Evolutionary conservation across 2,888 invertebrate genomes (phyloP).

Genomic region (Tanaodytes sp.): DNA sequence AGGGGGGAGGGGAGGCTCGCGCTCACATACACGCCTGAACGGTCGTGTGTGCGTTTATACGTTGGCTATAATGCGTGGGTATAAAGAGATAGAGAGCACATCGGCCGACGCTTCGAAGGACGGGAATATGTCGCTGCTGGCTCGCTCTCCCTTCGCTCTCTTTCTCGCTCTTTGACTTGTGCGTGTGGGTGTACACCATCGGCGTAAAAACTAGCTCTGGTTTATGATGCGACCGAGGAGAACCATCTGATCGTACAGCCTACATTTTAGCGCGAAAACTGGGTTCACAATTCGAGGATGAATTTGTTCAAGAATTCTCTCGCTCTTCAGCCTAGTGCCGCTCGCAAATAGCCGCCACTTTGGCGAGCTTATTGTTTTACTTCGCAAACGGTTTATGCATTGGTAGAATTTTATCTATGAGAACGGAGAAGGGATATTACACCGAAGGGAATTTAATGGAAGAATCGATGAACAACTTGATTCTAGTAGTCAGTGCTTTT

Average conservation of each 20-base stretch:
- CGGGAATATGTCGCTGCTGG: conserved; percentile 16
- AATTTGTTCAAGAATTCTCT: conserved; percentile 17
- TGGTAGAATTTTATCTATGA: too few relatives aligned
- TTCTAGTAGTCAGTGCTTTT: too few relatives aligned
- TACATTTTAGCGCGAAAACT: conserved; percentile 24
- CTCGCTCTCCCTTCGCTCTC: not conserved
- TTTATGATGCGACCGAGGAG: conserved; percentile 39
- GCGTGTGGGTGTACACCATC: conserved; percentile 55
- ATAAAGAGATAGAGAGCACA: conserved; percentile 52
- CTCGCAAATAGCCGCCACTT: too few relatives aligned
- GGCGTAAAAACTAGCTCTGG: conserved; percentile 59
- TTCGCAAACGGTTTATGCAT: too few relatives aligned
- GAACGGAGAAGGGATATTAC: too few relatives aligned
- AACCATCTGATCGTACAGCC: conserved; percentile 28
- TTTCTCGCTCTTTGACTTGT: not conserved
- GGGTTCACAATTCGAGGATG: conserved; percentile 7
- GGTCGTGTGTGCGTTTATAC: conserved; percentile 29
- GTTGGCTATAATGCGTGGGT: conserved; percentile 42
- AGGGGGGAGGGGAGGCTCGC: conserved; percentile 19
- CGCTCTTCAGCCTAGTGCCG: too few relatives aligned
- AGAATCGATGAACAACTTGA: not conserved
- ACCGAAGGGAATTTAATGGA: too few relatives aligned
- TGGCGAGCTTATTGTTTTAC: too few relatives aligned
- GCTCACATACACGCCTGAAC: conserved; percentile 25
- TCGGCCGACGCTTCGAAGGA: conserved; percentile 24